Evolutionary conservation across 2,888 invertebrate genomes (phyloP).

Genomic region (Agelastica alni): DNA sequence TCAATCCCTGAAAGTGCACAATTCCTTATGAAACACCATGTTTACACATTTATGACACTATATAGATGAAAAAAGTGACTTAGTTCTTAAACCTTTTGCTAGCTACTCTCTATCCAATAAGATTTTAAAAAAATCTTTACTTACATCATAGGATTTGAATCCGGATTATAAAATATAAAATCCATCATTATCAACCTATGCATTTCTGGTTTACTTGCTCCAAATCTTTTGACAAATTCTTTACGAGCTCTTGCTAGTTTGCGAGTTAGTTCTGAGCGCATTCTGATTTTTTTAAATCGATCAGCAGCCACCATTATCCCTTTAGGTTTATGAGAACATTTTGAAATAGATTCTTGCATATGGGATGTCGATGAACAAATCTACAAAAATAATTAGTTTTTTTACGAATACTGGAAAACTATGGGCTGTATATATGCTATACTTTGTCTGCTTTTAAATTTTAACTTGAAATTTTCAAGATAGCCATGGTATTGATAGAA

Average conservation of each 20-base stretch:
- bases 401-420: too few species aligned
- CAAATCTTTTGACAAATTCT: conserved; percentile 60
- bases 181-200: conserved; percentile 86
- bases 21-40: too few species aligned
- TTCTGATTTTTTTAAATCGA: conserved; percentile 47
- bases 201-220: conserved; percentile 63
- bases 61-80: too few species aligned
- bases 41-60: too few species aligned
- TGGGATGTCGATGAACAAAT: conserved; percentile 49
- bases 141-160: conserved; percentile 74
- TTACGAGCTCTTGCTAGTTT: conserved; percentile 61
- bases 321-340: conserved; percentile 36
- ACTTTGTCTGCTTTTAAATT: too few species aligned
- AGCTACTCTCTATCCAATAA: too few species aligned
- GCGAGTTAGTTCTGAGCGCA: conserved; percentile 58
- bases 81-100: too few species aligned
- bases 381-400: conserved; percentile 40
- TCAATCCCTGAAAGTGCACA: too few species aligned
- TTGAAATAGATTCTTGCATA: conserved; percentile 35
- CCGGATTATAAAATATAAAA: conserved; percentile 89
- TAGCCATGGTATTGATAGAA: too few species aligned
- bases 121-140: too few species aligned
- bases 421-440: too few species aligned
- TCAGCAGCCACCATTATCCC: conserved; percentile 36
- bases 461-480: too few species aligned